A percentile compares a stretch with the other conserved stretches of the same genome.
These are phyloP conservation scores for Riptortus pedestris DNA, from an alignment of 1,140 invertebrate species.

Conservation along the genomic window DNA sequence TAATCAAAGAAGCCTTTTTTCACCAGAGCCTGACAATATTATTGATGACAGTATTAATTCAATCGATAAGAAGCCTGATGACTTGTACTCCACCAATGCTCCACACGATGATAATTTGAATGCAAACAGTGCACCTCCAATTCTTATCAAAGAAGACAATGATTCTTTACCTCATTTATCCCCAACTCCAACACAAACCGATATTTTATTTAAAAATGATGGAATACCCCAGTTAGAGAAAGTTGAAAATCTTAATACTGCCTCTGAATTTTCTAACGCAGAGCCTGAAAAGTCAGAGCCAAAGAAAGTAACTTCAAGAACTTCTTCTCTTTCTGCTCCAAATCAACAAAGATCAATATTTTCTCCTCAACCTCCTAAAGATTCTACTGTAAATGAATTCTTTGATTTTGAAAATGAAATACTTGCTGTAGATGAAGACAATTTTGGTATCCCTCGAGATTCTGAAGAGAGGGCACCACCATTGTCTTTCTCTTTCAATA, in stretches of 20 bases:
- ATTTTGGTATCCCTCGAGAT: slow-evolving; percentile 46
- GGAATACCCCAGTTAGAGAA: slow-evolving; percentile 27
- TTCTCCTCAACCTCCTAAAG: slow-evolving; percentile 56
- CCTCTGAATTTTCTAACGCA: slow-evolving; percentile 23
- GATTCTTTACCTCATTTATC: slow-evolving; percentile 24
- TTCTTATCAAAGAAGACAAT: slow-evolving; percentile 14
- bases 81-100: not conserved
- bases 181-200: slow-evolving; percentile 9
- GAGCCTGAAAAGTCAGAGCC: slow-evolving; percentile 28
- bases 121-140: slow-evolving; percentile 8
- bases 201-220: slow-evolving; percentile 12
- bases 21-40: slow-evolving; percentile 22
- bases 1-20: slow-evolving; percentile 21
- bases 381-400: slow-evolving; percentile 45
- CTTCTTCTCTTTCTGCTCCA: slow-evolving; percentile 30
- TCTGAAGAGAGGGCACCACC: slow-evolving; percentile 45
- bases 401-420: slow-evolving; percentile 59
- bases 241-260: slow-evolving; percentile 14
- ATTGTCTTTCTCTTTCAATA: slow-evolving; percentile 52
- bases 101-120: not conserved
- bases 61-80: slow-evolving; percentile 15
- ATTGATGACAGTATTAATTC: slow-evolving; percentile 17
- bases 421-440: slow-evolving; percentile 49
- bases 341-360: slow-evolving; percentile 53
- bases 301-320: slow-evolving; percentile 31